Percentiles rank a stretch among this genome's conserved stretches.
Evolutionary conservation across 2,888 invertebrate genomes (phyloP).

Genomic region (Dynastes grantii): DNA sequence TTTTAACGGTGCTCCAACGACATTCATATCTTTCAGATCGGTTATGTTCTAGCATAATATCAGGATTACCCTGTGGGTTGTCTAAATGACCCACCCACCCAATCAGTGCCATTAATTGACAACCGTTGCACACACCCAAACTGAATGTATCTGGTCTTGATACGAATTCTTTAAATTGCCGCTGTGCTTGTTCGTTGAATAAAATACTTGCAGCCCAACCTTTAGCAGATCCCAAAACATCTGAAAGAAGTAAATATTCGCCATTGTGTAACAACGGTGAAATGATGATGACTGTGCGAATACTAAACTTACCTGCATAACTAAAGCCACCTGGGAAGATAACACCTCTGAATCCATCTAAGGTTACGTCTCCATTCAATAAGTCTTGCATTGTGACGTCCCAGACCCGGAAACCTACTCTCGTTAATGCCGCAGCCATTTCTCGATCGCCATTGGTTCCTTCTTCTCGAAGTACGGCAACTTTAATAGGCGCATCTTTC

Average conservation of each 20-base stretch:
- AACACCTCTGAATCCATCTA: slow-evolving; percentile 89
- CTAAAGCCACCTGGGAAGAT: slow-evolving; percentile 99
- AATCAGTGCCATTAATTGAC: slow-evolving; percentile 94
- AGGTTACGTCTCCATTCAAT: slow-evolving; percentile 77
- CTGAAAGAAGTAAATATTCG: slow-evolving; percentile 68
- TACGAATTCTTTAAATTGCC: slow-evolving; percentile 85
- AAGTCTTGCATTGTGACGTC: slow-evolving; percentile 97
- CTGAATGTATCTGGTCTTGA: slow-evolving; percentile 90
- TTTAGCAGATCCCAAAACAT: slow-evolving; percentile 96
- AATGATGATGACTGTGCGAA: not conserved
- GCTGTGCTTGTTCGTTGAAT: slow-evolving; percentile 82
- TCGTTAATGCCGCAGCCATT: slow-evolving; percentile 92
- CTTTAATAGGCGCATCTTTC: slow-evolving; percentile 70
- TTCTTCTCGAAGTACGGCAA: slow-evolving; percentile 97
- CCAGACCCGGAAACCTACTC: slow-evolving; percentile 93
- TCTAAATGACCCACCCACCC: slow-evolving; percentile 86
- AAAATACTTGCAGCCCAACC: slow-evolving; percentile 97
- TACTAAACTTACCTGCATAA: slow-evolving; percentile 83
- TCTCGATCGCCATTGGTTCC: slow-evolving; percentile 98
- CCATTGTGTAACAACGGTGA: not conserved
- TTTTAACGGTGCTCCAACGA: slow-evolving; percentile 72
- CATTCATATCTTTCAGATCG: slow-evolving; percentile 91
- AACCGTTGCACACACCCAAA: slow-evolving; percentile 98
- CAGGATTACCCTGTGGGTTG: slow-evolving; percentile 68
- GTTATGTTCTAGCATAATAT: slow-evolving; percentile 88